Conservation (phyloP, 2,888 invertebrate species). For the Acleris literana region DNA sequence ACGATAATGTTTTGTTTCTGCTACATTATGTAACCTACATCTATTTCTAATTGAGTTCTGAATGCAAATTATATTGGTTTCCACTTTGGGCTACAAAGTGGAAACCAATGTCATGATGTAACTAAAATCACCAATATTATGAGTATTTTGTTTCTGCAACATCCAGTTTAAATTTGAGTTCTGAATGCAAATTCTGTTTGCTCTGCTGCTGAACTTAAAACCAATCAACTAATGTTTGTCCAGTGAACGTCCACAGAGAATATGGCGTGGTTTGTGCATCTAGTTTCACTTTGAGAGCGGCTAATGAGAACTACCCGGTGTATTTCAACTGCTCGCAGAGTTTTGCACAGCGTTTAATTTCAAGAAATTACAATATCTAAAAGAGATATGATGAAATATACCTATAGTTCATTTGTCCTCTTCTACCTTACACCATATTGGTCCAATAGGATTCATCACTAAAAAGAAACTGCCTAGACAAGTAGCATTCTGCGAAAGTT, state of each 20-base stretch:
- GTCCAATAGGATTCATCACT: too few relatives aligned
- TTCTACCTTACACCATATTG: too few relatives aligned
- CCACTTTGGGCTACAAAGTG: neutral
- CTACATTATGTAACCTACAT: too few relatives aligned
- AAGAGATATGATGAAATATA: too few relatives aligned
- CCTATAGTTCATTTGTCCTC: too few relatives aligned
- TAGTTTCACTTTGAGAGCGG: slow-evolving; percentile 16
- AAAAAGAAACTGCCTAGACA: too few relatives aligned
- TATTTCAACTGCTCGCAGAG: neutral
- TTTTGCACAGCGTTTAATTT: too few relatives aligned
- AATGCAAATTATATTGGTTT: too few relatives aligned
- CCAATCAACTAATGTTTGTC: slow-evolving; percentile 10
- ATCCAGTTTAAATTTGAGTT: neutral
- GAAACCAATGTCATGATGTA: neutral
- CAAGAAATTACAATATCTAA: too few relatives aligned
- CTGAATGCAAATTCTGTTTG: neutral
- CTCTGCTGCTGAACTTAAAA: neutral
- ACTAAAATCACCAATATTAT: neutral
- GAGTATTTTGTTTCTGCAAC: neutral
- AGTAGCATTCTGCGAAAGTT: too few relatives aligned
- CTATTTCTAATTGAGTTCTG: too few relatives aligned
- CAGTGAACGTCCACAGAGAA: slow-evolving; percentile 3
- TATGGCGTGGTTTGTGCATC: slow-evolving; percentile 6
- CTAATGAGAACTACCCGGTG: slow-evolving; percentile 9
- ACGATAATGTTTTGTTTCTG: too few relatives aligned